Conservation (phyloP, 2,888 invertebrate genomes). For the Philereme transversata region DNA sequence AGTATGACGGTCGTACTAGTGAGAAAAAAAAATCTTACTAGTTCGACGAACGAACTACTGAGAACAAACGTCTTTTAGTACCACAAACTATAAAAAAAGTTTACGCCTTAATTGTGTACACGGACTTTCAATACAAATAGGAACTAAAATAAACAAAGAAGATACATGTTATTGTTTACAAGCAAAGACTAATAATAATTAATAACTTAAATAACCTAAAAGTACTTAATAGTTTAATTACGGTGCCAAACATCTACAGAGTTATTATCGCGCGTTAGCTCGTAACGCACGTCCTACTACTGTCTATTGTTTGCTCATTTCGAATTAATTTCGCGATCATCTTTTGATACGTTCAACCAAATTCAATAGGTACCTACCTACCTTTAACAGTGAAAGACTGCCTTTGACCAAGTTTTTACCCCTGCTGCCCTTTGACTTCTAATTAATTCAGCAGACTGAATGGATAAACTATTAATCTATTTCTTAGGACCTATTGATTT, state of each 20-base stretch:
- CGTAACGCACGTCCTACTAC: slow-evolving; percentile 54
- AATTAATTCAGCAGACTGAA: too few relatives aligned
- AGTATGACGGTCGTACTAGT: too few relatives aligned
- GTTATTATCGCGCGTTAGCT: slow-evolving; percentile 25
- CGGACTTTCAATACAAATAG: too few relatives aligned
- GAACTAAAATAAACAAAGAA: background rate
- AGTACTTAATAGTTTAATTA: slow-evolving; percentile 1
- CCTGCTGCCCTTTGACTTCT: too few relatives aligned
- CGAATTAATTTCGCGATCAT: slow-evolving; percentile 41
- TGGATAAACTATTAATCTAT: too few relatives aligned
- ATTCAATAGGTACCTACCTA: slow-evolving; percentile 1
- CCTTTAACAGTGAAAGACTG: slow-evolving; percentile 7
- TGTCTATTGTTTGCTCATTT: slow-evolving; percentile 63
- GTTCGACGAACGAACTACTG: too few relatives aligned
- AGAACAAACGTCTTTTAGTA: too few relatives aligned
- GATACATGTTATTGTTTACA: background rate
- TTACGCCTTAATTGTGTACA: too few relatives aligned
- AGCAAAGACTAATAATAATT: background rate
- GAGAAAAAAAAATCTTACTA: too few relatives aligned
- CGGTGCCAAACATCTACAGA: slow-evolving; percentile 5
- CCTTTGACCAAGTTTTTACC: background rate
- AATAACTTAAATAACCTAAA: background rate
- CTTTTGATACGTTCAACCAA: slow-evolving; percentile 13
- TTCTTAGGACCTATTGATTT: too few relatives aligned
- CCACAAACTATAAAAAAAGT: too few relatives aligned